Evolutionary conservation across 2,888 invertebrate species (phyloP).

Genomic region (Cremastobaeus sp.): DNA sequence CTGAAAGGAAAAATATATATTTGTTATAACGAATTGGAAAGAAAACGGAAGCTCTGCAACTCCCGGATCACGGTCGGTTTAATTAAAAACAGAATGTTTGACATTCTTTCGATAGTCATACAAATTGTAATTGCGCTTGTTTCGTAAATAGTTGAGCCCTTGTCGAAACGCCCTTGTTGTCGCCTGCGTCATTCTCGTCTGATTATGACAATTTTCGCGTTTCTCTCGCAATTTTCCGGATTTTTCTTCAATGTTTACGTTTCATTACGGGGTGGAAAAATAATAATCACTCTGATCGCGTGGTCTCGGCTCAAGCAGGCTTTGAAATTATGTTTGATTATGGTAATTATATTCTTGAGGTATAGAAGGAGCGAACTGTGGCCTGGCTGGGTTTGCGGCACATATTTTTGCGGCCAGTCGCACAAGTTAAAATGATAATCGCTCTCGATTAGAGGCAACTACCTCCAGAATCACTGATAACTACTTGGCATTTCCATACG

Average conservation of each 20-base stretch:
- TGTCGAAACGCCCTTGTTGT: too few relatives aligned
- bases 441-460: conserved; percentile 20
- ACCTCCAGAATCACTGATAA: conserved; percentile 20
- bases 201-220: background rate
- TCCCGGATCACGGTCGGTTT: too few relatives aligned
- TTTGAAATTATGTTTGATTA: conserved; percentile 38
- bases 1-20: too few relatives aligned
- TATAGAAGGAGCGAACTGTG: conserved; percentile 24
- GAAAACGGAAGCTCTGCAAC: too few relatives aligned
- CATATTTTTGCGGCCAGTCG: conserved; percentile 11
- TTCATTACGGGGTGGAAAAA: background rate
- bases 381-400: conserved; percentile 20
- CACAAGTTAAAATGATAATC: conserved; percentile 30
- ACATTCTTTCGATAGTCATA: too few relatives aligned
- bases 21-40: too few relatives aligned
- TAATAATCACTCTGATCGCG: conserved; percentile 25
- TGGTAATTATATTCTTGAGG: conserved; percentile 34
- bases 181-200: too few relatives aligned
- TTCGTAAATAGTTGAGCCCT: too few relatives aligned
- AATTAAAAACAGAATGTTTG: too few relatives aligned
- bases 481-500: conserved; percentile 17
- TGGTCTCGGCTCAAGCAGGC: conserved; percentile 9
- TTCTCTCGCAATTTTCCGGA: background rate
- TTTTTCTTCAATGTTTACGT: background rate
- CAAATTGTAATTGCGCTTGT: too few relatives aligned